A percentile compares a stretch with the other conserved stretches of the same genome.
phyloP scores from a whole-genome alignment of 2,113 vertebrate genomes.

The Ornithorhynchus anatinus region DNA sequence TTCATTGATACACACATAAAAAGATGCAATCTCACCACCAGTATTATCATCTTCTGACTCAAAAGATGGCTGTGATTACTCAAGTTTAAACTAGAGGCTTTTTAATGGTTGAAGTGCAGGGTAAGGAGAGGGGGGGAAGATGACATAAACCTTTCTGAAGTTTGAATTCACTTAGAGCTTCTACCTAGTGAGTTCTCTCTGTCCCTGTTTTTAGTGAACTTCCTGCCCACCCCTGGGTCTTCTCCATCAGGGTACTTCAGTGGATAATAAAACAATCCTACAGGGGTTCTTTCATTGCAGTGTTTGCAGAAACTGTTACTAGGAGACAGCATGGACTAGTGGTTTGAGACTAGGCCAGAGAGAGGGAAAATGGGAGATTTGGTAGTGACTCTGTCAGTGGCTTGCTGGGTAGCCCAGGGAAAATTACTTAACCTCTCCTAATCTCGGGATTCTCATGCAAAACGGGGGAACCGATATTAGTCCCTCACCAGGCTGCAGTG shows the following conservation, averaged over 20 bases:
- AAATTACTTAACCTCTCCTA: neutral
- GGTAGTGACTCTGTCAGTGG: neutral
- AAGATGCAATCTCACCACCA: no score
- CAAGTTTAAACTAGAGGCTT: constrained; percentile 3
- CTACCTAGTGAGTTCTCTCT: neutral
- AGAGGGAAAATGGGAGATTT: neutral
- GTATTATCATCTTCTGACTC: no score
- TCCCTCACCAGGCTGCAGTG: neutral
- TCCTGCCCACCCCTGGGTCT: neutral
- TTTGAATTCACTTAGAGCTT: neutral
- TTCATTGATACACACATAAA: no score
- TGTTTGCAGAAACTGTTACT: neutral
- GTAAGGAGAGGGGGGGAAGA: neutral
- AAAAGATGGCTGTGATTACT: constrained; percentile 5
- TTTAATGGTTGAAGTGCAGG: constrained; percentile 5
- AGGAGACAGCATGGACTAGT: neutral
- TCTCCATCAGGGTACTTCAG: neutral
- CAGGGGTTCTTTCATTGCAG: neutral
- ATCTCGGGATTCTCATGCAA: neutral
- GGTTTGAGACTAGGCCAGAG: neutral
- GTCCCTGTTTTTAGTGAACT: neutral
- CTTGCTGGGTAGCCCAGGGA: neutral
- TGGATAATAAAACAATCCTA: neutral
- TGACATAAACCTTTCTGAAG: neutral
- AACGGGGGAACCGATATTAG: neutral